A percentile compares a stretch with the other conserved stretches of the same genome.
phyloP scores from a whole-genome alignment of 2,113 vertebrate genomes.

The Canis aureus region DNA sequence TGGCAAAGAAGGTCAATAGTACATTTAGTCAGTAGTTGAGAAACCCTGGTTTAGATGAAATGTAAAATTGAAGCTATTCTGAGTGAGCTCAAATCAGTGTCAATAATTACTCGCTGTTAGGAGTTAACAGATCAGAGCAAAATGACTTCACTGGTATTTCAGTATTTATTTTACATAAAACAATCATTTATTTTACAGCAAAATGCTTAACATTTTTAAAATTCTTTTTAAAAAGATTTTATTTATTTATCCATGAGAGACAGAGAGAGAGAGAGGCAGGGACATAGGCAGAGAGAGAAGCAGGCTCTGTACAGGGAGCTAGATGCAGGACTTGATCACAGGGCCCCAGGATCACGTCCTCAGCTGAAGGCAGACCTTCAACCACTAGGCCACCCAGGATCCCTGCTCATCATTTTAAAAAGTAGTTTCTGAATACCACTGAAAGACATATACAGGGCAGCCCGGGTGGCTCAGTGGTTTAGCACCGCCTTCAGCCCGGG shows the following conservation, averaged over 20 bases:
- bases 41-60: not conserved
- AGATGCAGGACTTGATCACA: too few relatives aligned
- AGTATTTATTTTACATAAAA: not conserved
- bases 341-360: too few relatives aligned
- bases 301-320: too few relatives aligned
- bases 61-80: conserved; percentile 12
- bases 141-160: not conserved
- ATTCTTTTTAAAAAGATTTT: too few relatives aligned
- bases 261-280: too few relatives aligned
- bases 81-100: not conserved
- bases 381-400: too few relatives aligned
- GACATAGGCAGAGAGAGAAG: too few relatives aligned
- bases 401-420: not conserved
- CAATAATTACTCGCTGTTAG: not conserved
- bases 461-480: not conserved
- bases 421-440: not conserved
- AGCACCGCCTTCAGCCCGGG: too few relatives aligned
- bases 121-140: not conserved
- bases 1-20: not conserved
- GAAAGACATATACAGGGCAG: not conserved
- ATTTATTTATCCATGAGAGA: too few relatives aligned
- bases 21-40: not conserved
- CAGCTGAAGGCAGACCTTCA: too few relatives aligned
- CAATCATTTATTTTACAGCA: not conserved
- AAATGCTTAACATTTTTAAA: not conserved